These are phyloP conservation scores for Hippocampus barbouri DNA, from an alignment of 2,113 vertebrate genomes.

Conservation along the genomic window DNA sequence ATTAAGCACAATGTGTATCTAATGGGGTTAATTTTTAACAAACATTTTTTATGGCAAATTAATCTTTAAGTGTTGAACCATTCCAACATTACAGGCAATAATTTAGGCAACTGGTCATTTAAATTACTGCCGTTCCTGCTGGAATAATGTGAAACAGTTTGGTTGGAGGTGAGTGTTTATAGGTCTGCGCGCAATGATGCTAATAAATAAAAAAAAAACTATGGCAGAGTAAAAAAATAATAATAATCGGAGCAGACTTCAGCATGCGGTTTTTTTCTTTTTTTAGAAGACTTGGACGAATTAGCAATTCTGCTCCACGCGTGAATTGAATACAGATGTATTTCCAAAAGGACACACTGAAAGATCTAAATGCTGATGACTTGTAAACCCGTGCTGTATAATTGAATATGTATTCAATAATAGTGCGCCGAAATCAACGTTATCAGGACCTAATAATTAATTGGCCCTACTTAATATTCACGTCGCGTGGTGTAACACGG, in stretches of 20 bases:
- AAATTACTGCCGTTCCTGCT: not conserved
- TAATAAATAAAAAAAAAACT: not conserved
- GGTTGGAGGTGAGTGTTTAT: not conserved
- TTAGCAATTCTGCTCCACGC: slow-evolving; percentile 65
- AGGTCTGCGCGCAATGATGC: not conserved
- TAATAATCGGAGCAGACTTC: not conserved
- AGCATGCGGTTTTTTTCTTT: not conserved
- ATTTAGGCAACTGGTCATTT: not conserved
- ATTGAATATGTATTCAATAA: not conserved
- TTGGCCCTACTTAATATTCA: not conserved
- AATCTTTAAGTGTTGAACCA: not conserved
- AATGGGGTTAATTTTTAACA: not conserved
- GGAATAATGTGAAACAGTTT: not conserved
- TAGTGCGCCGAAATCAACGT: not conserved
- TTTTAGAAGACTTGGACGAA: slow-evolving; percentile 23
- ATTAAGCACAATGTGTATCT: not conserved
- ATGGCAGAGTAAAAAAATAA: not conserved
- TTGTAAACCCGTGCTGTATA: not conserved
- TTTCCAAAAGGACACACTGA: not conserved
- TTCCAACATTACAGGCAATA: not conserved
- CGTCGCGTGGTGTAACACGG: not conserved
- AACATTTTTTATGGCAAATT: not conserved
- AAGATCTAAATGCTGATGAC: not conserved
- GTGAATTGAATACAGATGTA: slow-evolving; percentile 54
- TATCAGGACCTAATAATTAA: slow-evolving; percentile 5